These are phyloP conservation scores for Eupithecia dodoneata DNA, from an alignment of 2,888 invertebrate species.

Conservation along the genomic window DNA sequence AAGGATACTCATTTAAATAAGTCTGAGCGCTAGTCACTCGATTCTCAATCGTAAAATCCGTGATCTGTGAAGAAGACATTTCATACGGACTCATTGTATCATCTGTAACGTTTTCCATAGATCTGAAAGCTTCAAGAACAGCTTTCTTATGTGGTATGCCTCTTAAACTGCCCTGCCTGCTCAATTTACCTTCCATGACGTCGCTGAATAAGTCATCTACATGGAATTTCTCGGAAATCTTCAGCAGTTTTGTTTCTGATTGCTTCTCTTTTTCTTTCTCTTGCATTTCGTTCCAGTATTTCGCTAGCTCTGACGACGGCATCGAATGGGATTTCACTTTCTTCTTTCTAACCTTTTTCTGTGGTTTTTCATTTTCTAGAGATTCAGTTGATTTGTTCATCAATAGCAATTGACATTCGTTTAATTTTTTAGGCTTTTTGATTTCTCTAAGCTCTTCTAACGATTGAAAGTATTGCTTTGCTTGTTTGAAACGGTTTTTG, in stretches of 20 bases:
- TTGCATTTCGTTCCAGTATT: conserved; percentile 71
- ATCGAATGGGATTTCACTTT: conserved; percentile 72
- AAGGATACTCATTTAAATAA: conserved; percentile 78
- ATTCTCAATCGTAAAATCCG: conserved; percentile 68
- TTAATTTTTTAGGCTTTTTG: conserved; percentile 65
- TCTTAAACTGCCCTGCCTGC: conserved; percentile 78
- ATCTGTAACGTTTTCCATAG: conserved; percentile 77
- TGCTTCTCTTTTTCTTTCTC: conserved; percentile 57
- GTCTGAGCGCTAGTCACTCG: conserved; percentile 73
- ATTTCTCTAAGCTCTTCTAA: conserved; percentile 71
- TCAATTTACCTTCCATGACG: conserved; percentile 76
- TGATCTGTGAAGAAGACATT: conserved; percentile 66
- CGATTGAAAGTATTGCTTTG: conserved; percentile 80
- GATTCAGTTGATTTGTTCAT: conserved; percentile 70
- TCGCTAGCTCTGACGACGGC: conserved; percentile 77
- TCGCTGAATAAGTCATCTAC: conserved; percentile 80
- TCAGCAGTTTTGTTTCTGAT: conserved; percentile 64
- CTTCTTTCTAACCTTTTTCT: conserved; percentile 60
- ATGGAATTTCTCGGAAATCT: conserved; percentile 81
- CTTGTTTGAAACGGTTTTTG: conserved; percentile 77
- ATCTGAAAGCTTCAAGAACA: conserved; percentile 79
- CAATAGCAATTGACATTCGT: conserved; percentile 72
- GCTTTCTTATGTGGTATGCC: conserved; percentile 83
- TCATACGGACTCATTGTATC: conserved; percentile 72
- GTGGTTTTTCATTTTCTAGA: conserved; percentile 61